These are phyloP conservation scores for Hydrolagus colliei DNA, from an alignment of 2,797 vertebrate species.

Conservation along the genomic window DNA sequence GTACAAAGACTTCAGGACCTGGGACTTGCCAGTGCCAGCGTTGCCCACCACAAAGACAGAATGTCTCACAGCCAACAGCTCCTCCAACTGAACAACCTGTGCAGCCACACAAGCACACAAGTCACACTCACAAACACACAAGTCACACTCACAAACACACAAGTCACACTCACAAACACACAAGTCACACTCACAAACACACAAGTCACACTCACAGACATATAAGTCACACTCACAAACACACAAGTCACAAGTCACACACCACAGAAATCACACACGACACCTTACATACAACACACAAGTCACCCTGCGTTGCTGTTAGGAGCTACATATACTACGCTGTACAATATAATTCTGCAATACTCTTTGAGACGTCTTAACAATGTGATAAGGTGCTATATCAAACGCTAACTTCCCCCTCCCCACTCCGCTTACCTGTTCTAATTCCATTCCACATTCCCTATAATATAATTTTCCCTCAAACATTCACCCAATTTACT, in stretches of 20 bases:
- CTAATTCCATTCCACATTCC: constrained; percentile 50
- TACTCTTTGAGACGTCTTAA: too few species aligned
- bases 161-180: too few species aligned
- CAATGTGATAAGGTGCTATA: too few species aligned
- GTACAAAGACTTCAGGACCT: constrained; percentile 80
- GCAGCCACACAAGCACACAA: constrained; percentile 13
- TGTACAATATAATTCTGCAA: too few species aligned
- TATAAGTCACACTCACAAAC: too few species aligned
- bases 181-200: too few species aligned
- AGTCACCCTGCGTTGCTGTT: too few species aligned
- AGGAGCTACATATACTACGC: too few species aligned
- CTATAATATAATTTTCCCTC: constrained; percentile 59
- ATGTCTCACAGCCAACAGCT: constrained; percentile 81
- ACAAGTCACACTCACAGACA: not conserved
- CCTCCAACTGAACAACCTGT: constrained; percentile 89
- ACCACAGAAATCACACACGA: too few species aligned
- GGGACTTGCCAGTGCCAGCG: constrained; percentile 84
- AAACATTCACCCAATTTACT: constrained; percentile 46
- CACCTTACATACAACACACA: too few species aligned
- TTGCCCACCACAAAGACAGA: constrained; percentile 88
- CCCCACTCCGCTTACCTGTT: constrained; percentile 53
- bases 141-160: too few species aligned
- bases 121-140: constrained; percentile 29
- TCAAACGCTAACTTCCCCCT: constrained; percentile 36
- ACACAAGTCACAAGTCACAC: too few species aligned